Evolutionary conservation across 1,140 invertebrate genomes (phyloP).

Genomic region (Drosophila serrata): DNA sequence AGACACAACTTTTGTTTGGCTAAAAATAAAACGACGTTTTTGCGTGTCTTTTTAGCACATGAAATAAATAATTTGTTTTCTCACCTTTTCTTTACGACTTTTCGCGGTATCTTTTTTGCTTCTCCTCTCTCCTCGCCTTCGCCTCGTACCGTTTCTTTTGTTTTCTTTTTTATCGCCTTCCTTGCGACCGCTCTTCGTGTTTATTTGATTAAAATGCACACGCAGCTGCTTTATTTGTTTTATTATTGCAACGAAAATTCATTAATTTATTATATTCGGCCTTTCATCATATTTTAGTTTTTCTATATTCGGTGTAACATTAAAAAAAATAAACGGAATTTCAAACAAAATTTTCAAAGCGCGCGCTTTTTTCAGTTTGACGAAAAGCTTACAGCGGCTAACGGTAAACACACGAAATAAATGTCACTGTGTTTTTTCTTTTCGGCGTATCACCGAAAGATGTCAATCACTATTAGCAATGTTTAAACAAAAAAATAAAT

Average conservation of each 20-base stretch:
- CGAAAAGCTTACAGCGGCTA: background rate
- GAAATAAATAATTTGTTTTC: conserved; percentile 74
- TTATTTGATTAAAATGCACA: conserved; percentile 28
- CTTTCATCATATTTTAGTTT: conserved; percentile 7
- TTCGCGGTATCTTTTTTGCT: conserved; percentile 42
- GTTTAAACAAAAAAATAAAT: background rate
- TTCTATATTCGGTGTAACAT: conserved; percentile 6
- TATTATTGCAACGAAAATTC: conserved; percentile 19
- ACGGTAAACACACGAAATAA: conserved; percentile 4
- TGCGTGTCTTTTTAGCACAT: conserved; percentile 69
- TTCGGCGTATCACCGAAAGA: background rate
- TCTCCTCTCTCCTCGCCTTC: background rate
- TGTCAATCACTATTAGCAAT: background rate
- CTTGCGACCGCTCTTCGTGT: conserved; percentile 23
- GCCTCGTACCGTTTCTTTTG: conserved; percentile 7
- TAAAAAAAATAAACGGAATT: conserved; percentile 33
- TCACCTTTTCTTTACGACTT: conserved; percentile 74
- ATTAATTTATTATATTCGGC: conserved; percentile 43
- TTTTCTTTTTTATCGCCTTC: conserved; percentile 28
- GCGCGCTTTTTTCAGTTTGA: conserved; percentile 22
- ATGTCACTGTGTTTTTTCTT: background rate
- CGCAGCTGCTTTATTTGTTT: conserved; percentile 23
- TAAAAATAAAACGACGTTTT: conserved; percentile 66
- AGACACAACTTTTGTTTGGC: conserved; percentile 55
- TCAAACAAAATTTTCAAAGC: conserved; percentile 1